Conservation (phyloP, 2,797 vertebrate species). For the Anabacerthia variegaticeps region DNA sequence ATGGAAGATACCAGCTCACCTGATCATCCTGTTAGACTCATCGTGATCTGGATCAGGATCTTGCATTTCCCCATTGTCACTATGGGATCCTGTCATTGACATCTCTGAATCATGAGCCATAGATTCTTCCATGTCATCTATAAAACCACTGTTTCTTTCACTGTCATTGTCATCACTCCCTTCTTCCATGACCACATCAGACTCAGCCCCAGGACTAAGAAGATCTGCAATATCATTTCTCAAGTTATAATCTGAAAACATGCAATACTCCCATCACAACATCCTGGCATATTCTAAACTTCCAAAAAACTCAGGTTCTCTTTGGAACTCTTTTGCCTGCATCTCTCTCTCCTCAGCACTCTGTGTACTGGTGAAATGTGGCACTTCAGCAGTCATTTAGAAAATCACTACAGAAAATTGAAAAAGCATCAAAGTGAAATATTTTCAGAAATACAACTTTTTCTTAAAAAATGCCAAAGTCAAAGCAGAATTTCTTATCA, state of each 20-base stretch:
- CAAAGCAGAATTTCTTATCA: neutral
- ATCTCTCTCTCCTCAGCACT: neutral
- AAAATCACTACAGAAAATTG: neutral
- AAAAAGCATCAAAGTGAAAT: neutral
- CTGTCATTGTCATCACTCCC: constrained; percentile 91
- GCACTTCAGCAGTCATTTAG: neutral
- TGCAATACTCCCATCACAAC: neutral
- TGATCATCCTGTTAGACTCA: constrained; percentile 91
- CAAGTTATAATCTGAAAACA: neutral
- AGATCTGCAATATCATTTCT: constrained; percentile 81
- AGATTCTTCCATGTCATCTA: constrained; percentile 93
- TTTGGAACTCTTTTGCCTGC: neutral
- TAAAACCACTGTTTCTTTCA: constrained; percentile 84
- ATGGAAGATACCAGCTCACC: constrained; percentile 74
- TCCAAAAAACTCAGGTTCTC: neutral
- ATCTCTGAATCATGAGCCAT: constrained; percentile 83
- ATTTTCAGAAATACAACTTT: neutral
- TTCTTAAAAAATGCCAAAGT: neutral
- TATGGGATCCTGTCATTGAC: constrained; percentile 79
- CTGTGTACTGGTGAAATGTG: neutral
- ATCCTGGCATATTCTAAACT: neutral
- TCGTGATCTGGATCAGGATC: constrained; percentile 87
- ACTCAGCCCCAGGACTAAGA: constrained; percentile 92
- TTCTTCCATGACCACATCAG: constrained; percentile 90
- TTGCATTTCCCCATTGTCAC: constrained; percentile 86